These are phyloP conservation scores for Varanus komodoensis DNA, from an alignment of 2,113 vertebrate genomes.

Conservation along the genomic window DNA sequence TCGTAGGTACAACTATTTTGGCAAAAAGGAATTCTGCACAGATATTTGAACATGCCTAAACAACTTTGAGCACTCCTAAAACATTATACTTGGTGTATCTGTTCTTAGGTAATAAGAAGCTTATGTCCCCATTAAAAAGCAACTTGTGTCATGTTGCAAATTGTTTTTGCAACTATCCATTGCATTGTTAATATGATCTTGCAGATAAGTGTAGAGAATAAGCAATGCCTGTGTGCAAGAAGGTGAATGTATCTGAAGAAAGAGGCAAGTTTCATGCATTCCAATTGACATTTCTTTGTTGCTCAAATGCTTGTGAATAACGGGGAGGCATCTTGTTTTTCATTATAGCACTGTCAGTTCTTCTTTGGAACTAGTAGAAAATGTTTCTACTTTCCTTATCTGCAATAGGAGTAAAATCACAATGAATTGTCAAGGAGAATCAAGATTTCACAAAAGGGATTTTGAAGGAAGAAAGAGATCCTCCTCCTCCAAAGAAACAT, in stretches of 20 bases:
- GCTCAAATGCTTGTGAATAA: background rate
- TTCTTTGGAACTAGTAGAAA: background rate
- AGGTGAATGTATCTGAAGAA: background rate
- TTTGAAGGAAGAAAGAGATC: background rate
- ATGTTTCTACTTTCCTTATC: background rate
- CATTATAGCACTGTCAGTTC: background rate
- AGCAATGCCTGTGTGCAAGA: background rate
- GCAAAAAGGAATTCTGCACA: background rate
- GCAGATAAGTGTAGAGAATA: background rate
- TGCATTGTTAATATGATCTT: background rate
- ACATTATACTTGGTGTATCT: no score
- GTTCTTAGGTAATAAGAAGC: background rate
- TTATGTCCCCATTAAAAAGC: background rate
- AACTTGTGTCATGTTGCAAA: background rate
- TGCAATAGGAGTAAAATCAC: background rate
- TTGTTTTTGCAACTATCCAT: background rate
- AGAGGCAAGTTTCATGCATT: background rate
- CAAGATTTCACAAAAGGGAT: background rate
- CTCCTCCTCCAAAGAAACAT: background rate
- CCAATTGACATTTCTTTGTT: background rate
- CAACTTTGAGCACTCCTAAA: background rate
- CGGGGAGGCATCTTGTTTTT: conserved; percentile 10
- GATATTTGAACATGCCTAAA: background rate
- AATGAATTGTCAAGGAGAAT: background rate
- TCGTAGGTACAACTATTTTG: background rate